Evolutionary conservation across 1,140 invertebrate species (phyloP), one percentile per base, ranked within the genome.

Genomic region (Teleopsis dalmanni): DNA sequence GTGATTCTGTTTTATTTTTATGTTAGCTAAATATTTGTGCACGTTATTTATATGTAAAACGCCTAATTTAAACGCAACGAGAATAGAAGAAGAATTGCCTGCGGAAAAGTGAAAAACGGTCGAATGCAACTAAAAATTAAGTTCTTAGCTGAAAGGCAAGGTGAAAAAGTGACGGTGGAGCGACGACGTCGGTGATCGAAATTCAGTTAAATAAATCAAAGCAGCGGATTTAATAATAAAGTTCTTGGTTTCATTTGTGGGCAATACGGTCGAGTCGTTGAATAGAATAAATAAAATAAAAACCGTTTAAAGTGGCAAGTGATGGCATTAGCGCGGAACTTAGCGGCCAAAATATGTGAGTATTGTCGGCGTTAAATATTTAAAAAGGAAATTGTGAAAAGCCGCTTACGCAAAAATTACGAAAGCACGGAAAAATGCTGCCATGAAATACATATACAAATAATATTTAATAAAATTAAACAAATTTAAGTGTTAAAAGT

Each of bases 281-380:
- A 2, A 31, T 3, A 43, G 31, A 43, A 27, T 43, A 10, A 42
- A n/a, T n/a, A n/a, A n/a, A n/a, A n/a, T 43, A 14, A 38, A 19
- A n/a, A 48, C 7, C n/a, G 18, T 33, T 27, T 43, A 40, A 48
- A 45, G 50, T 47, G 45, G 45, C 50, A 52, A 52, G 45, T 50
- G 40, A 57, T 57, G 55, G 55, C 55, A 37, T 52, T 57, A 47
- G 27, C 55, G 37, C 38, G 55, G 36, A 57, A 57, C 34, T 48
- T 57, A 49, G 53, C 53, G 29, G 41, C 48, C 43, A 57, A 55
- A 53, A 57, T 57, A 55, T 55, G 56, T 57, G 51, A 55, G 56
- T 54, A 7, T 23, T n/a, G n/a, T n/a, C n/a, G n/a, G n/a, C n/a
- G n/a, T n/a, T n/a, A n/a, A n/a, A n/a, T n/a, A n/a, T n/a, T n/a